Base-by-base conservation (phyloP, 1,140 invertebrate species). In the Philotrypesis tridentata region DNA sequence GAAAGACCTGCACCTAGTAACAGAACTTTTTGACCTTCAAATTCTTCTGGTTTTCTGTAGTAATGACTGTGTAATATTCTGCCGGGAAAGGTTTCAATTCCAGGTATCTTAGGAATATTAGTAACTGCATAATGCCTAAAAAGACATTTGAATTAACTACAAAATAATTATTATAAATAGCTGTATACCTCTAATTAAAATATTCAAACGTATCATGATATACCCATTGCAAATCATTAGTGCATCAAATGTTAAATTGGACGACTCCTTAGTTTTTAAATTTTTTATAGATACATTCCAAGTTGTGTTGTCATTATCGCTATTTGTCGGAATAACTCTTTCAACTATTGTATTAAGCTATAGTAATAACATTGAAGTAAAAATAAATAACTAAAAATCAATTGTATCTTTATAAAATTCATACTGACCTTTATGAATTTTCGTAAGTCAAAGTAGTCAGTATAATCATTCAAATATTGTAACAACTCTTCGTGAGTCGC, bases 51-150 rank as follows among this genome's bases (percentile, higher is more conserved):
- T 37, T 14, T 43, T 31, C 70, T n/a, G 17, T 72, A 72, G 23
- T n/a, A 31, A 33, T 72, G 70, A 33, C 70, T 72, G 70, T 72
- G 70, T 31, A 72, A 1, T 17, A 72, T 23, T 48, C 23, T 43
- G 2, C 70, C 70, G 9, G 70, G 70, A 31, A 72, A 72, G 7
- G 25, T 72, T 31, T 72, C 70, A 9, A 48, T 43, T 8, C 70
- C 70, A 21, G 40, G 33, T 37, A 72, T 72, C 40, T 1, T 8
- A 23, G 70, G 70, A 3, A 72, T 33, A 23, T 48, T 6, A 0
- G 70, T 33, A 21, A 31, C 31, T 2, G 70, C 8, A 33, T 72
- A 48, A 21, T 72, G 70, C 1, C 70, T 72, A 37, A 21, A 37
- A 29, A 72, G 14, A 37, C 6, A 23, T 27, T n/a, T n/a, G n/a